phyloP scores from a whole-genome alignment of 2,113 vertebrate species.

The Brachionichthys hirsutus region DNA sequence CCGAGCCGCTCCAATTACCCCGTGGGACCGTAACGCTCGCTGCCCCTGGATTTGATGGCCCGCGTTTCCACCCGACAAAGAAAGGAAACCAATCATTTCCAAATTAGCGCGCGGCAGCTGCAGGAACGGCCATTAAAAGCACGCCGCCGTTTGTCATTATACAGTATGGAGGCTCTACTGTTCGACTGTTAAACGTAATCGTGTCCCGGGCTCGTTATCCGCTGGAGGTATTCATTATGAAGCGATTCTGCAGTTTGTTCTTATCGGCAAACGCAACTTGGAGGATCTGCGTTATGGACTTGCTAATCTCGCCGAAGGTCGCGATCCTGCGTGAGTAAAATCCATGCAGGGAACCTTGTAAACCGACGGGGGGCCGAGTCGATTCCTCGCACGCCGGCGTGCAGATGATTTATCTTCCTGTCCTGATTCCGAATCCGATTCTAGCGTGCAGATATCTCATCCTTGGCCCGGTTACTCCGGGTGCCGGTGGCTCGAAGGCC shows the following conservation, averaged over 20 bases:
- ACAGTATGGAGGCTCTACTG: slow-evolving; percentile 48
- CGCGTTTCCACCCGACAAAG: slow-evolving; percentile 27
- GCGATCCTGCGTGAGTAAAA: slow-evolving; percentile 57
- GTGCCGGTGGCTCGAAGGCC: slow-evolving; percentile 55
- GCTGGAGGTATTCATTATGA: slow-evolving; percentile 50
- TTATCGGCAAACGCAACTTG: slow-evolving; percentile 54
- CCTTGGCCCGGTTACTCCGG: slow-evolving; percentile 60
- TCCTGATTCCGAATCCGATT: slow-evolving; percentile 64
- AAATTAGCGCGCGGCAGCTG: slow-evolving; percentile 51
- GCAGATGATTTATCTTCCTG: slow-evolving; percentile 61
- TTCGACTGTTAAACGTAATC: slow-evolving; percentile 58
- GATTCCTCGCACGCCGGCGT: too few species aligned
- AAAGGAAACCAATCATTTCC: slow-evolving; percentile 50
- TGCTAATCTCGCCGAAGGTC: slow-evolving; percentile 64
- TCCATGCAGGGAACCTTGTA: slow-evolving; percentile 53
- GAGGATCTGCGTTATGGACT: slow-evolving; percentile 57
- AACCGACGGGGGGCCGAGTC: slow-evolving; percentile 53
- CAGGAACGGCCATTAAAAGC: slow-evolving; percentile 57
- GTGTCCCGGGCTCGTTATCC: slow-evolving; percentile 54
- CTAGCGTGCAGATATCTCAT: slow-evolving; percentile 45
- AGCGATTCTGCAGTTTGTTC: slow-evolving; percentile 47
- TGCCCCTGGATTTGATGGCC: slow-evolving; percentile 19
- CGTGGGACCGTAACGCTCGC: not conserved
- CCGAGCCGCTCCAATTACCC: slow-evolving; percentile 20
- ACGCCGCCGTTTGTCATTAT: slow-evolving; percentile 55